Evolutionary conservation across 2,113 vertebrate species (phyloP).

Genomic region (Oryzias curvinotus): DNA sequence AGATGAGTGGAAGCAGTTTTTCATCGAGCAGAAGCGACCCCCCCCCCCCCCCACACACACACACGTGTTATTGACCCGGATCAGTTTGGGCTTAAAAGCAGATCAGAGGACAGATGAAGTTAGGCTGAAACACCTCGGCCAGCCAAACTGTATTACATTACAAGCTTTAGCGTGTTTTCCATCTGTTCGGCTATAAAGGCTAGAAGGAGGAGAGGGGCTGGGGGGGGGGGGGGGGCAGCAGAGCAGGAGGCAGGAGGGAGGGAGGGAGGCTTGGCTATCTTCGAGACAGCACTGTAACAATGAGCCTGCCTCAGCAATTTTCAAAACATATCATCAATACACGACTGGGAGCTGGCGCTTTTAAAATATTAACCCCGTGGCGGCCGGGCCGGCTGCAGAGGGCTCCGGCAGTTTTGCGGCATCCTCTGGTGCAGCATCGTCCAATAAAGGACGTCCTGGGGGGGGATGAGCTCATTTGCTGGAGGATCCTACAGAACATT

Average conservation of each 20-base stretch:
- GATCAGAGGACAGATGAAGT: slow-evolving; percentile 53
- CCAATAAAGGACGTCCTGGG: slow-evolving; percentile 65
- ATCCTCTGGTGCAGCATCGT: slow-evolving; percentile 45
- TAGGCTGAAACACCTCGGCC: slow-evolving; percentile 47
- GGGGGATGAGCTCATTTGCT: slow-evolving; percentile 61
- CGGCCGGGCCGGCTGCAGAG: slow-evolving; percentile 33
- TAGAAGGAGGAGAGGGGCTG: background rate
- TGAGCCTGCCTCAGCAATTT: slow-evolving; percentile 77
- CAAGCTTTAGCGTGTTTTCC: slow-evolving; percentile 67
- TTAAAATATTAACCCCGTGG: slow-evolving; percentile 70
- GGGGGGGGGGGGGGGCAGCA: background rate
- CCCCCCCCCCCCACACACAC: background rate
- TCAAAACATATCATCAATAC: slow-evolving; percentile 76
- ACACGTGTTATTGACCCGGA: slow-evolving; percentile 8
- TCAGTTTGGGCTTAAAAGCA: slow-evolving; percentile 12
- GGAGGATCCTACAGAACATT: slow-evolving; percentile 64
- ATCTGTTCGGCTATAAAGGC: slow-evolving; percentile 53
- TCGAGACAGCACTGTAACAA: slow-evolving; percentile 66
- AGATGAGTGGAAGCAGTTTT: slow-evolving; percentile 50
- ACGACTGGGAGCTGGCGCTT: slow-evolving; percentile 52
- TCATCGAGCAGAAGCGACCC: slow-evolving; percentile 33
- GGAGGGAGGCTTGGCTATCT: slow-evolving; percentile 40
- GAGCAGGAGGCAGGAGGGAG: background rate
- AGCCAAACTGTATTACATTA: slow-evolving; percentile 62
- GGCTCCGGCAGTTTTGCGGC: slow-evolving; percentile 51